These are phyloP conservation scores for Phymatocera aterrima DNA, from an alignment of 2,888 invertebrate species.

Conservation along the genomic window DNA sequence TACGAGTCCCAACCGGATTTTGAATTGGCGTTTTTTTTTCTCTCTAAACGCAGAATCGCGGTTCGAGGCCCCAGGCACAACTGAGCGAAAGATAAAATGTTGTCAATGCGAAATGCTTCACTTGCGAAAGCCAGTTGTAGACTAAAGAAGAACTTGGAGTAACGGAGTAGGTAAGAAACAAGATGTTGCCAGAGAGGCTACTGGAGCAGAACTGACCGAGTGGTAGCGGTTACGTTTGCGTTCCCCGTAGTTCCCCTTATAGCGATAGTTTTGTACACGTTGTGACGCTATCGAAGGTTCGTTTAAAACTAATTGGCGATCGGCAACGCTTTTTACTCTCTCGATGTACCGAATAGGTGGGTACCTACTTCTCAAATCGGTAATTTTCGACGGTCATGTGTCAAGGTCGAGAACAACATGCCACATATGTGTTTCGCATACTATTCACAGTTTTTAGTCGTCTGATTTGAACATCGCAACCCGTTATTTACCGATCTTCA, in stretches of 20 bases:
- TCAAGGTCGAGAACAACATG: slow-evolving; percentile 13
- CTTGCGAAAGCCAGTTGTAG: slow-evolving; percentile 3
- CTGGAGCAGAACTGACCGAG: slow-evolving; percentile 67
- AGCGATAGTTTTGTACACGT: slow-evolving; percentile 15
- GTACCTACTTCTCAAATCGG: slow-evolving; percentile 29
- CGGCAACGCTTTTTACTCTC: neutral
- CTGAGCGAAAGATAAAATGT: neutral
- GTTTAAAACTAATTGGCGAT: slow-evolving; percentile 7
- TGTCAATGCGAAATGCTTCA: slow-evolving; percentile 14
- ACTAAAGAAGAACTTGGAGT: slow-evolving; percentile 34
- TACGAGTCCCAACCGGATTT: neutral
- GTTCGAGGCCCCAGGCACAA: neutral
- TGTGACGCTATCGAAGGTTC: slow-evolving; percentile 15
- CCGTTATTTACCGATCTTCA: neutral
- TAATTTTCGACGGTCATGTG: slow-evolving; percentile 11
- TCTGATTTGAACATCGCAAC: neutral
- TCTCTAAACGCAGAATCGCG: slow-evolving; percentile 3
- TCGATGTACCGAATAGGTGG: neutral
- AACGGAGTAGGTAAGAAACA: slow-evolving; percentile 46
- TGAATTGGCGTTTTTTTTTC: neutral
- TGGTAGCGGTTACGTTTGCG: slow-evolving; percentile 48
- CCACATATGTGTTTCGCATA: neutral
- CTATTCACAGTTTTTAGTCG: neutral
- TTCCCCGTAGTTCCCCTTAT: slow-evolving; percentile 20
- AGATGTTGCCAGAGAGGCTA: slow-evolving; percentile 66